A percentile compares a stretch with the other conserved stretches of the same genome.
Conservation (phyloP, 2,797 vertebrate species). For the Gymnopithys bicolor region DNA sequence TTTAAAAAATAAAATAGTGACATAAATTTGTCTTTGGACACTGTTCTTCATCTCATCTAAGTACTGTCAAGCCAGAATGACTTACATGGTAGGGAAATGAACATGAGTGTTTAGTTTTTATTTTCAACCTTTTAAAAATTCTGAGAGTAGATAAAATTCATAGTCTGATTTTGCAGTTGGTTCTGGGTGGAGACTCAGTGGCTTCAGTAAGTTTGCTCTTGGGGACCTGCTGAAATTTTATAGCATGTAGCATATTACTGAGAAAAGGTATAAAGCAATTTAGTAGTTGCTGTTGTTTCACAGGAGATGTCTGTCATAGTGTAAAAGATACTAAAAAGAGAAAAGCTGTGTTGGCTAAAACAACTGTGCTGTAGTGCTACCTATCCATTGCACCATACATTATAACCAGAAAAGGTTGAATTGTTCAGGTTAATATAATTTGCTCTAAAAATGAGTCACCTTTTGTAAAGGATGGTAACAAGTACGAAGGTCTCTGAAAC, state of each 20-base stretch:
- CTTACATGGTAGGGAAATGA: neutral
- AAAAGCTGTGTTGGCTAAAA: neutral
- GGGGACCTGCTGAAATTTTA: neutral
- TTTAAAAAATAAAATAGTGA: neutral
- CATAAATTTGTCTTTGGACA: neutral
- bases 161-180: neutral
- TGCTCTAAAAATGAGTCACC: neutral
- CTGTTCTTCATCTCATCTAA: neutral
- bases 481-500: neutral
- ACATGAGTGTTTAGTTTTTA: neutral
- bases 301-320: neutral
- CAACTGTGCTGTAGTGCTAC: neutral
- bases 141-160: neutral
- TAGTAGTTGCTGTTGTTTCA: neutral
- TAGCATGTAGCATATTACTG: neutral
- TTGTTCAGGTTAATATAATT: neutral
- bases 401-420: neutral
- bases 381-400: neutral
- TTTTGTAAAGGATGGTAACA: neutral
- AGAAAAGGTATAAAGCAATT: neutral
- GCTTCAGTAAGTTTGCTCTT: neutral
- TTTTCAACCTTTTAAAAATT: neutral
- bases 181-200: neutral
- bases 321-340: neutral
- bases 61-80: neutral